Conservation (phyloP, 1,140 invertebrate species). For the Diachasmimorpha longicaudata region DNA sequence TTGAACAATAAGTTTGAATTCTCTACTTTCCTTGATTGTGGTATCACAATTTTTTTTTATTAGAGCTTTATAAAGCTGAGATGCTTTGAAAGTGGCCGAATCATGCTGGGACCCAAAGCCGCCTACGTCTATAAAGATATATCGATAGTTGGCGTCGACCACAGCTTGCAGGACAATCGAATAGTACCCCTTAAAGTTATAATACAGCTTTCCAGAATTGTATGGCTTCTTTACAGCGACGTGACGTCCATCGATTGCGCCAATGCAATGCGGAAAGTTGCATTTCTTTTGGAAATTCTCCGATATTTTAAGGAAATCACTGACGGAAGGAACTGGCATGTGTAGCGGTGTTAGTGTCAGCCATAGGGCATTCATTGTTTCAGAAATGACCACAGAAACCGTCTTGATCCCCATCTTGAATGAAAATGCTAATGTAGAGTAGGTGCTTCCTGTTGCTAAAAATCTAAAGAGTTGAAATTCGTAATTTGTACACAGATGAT, state of each 20-base stretch:
- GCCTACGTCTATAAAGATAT: constrained; percentile 43
- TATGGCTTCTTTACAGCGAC: constrained; percentile 22
- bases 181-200: constrained; percentile 35
- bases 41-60: background rate
- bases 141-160: constrained; percentile 45
- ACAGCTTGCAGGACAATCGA: constrained; percentile 44
- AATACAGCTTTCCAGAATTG: constrained; percentile 33
- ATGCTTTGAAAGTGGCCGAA: background rate
- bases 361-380: background rate
- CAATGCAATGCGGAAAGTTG: background rate
- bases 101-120: background rate
- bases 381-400: background rate
- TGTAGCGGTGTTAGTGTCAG: background rate
- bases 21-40: background rate
- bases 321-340: background rate
- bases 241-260: background rate
- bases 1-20: no score
- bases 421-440: background rate
- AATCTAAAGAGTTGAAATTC: background rate
- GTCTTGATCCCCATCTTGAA: background rate
- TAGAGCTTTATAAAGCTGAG: background rate
- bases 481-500: background rate
- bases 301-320: background rate
- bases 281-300: constrained; percentile 1
- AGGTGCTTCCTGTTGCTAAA: background rate